A percentile compares a stretch with the other conserved stretches of the same genome.
These are phyloP conservation scores for Spodoptera picta DNA, from an alignment of 2,888 invertebrate species.

Conservation along the genomic window DNA sequence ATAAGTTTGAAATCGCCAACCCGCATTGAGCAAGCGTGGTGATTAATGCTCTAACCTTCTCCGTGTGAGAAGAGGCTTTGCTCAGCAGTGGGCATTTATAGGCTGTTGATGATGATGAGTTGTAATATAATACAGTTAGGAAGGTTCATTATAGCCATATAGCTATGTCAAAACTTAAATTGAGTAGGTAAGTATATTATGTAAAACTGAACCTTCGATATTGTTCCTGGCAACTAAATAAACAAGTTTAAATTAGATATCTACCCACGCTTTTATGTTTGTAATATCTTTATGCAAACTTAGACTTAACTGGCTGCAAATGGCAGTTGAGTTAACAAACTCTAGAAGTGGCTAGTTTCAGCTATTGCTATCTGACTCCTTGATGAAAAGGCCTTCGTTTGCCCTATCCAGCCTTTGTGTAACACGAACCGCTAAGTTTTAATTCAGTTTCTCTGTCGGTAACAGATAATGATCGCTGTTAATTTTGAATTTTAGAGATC, in stretches of 20 bases:
- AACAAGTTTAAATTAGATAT: constrained; percentile 26
- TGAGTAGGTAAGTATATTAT: too few species aligned
- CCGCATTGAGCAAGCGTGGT: too few species aligned
- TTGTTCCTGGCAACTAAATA: constrained; percentile 27
- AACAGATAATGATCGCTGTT: constrained; percentile 32
- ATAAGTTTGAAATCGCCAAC: too few species aligned
- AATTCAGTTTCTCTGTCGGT: constrained; percentile 38
- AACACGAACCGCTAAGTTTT: constrained; percentile 30
- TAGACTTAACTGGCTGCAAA: constrained; percentile 10
- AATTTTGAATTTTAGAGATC: constrained; percentile 26
- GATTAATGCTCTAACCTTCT: too few species aligned
- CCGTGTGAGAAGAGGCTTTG: too few species aligned
- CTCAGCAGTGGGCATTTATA: too few species aligned
- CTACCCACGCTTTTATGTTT: constrained; percentile 18
- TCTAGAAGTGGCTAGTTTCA: constrained; percentile 13
- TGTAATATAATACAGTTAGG: too few species aligned
- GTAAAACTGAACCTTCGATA: too few species aligned
- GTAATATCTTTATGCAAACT: constrained; percentile 28
- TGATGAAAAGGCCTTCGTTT: constrained; percentile 37
- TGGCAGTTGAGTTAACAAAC: constrained; percentile 19
- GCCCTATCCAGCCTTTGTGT: constrained; percentile 35
- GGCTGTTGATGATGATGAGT: too few species aligned
- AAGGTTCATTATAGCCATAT: too few species aligned
- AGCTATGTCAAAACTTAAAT: too few species aligned
- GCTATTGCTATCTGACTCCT: constrained; percentile 26